These are phyloP conservation scores for Phyllostomus discolor DNA, from an alignment of 2,113 vertebrate species.

Conservation along the genomic window DNA sequence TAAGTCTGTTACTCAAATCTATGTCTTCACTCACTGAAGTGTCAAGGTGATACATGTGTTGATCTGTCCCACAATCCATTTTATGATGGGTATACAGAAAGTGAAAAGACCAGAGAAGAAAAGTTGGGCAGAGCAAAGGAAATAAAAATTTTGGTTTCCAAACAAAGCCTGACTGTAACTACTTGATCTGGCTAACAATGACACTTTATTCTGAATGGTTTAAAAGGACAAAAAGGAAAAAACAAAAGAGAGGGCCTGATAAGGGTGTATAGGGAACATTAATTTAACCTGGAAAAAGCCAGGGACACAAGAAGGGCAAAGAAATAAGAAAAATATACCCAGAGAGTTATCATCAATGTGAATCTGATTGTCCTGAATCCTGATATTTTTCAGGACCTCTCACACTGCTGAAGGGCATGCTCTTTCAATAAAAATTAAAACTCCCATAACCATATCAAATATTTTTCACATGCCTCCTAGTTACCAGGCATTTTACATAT, in stretches of 20 bases:
- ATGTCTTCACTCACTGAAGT: conserved; percentile 25
- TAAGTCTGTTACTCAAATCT: conserved; percentile 45
- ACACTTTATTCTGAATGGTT: conserved; percentile 19
- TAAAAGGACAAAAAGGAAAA: not conserved
- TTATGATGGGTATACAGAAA: conserved; percentile 22
- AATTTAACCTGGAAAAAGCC: conserved; percentile 41
- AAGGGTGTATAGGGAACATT: conserved; percentile 29
- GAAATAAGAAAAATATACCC: conserved; percentile 44
- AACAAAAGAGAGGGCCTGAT: not conserved
- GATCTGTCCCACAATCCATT: conserved; percentile 34
- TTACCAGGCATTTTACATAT: not conserved
- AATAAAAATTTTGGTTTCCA: conserved; percentile 30
- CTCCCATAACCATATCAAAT: not conserved
- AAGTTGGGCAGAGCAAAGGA: not conserved
- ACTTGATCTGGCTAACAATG: not conserved
- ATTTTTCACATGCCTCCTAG: not conserved
- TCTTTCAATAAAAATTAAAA: conserved; percentile 18
- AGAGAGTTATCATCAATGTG: not conserved
- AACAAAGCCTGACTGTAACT: not conserved
- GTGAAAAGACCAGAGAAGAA: not conserved
- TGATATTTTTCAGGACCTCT: conserved; percentile 5
- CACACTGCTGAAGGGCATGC: not conserved
- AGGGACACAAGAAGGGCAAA: conserved; percentile 25
- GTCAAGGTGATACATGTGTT: conserved; percentile 48
- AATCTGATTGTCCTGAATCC: not conserved